A percentile compares a stretch with the other conserved stretches of the same genome.
Evolutionary conservation across 2,113 vertebrate species (phyloP).

Genomic region (Natator depressus): DNA sequence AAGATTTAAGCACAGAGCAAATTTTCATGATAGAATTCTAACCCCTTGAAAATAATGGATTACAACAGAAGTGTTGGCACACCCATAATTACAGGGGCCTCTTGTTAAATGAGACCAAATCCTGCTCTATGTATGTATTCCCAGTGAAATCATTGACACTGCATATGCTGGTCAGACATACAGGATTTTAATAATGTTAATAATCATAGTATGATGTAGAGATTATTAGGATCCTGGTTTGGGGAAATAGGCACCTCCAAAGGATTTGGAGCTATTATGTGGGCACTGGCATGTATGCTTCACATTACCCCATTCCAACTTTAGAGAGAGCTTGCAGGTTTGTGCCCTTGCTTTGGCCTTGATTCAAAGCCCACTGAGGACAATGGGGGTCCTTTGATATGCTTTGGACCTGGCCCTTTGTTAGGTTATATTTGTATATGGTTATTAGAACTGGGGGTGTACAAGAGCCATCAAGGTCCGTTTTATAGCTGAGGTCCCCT

Average conservation of each 20-base stretch:
- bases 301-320: not conserved
- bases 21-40: not conserved
- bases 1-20: not conserved
- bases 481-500: not conserved
- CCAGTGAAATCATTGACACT: not conserved
- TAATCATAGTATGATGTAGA: not conserved
- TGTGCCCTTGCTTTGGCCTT: not conserved
- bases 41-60: not conserved
- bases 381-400: not conserved
- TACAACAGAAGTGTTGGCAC: not conserved
- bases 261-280: not conserved
- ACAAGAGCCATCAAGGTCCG: not conserved
- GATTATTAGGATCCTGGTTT: not conserved
- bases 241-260: not conserved
- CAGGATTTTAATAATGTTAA: not conserved
- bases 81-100: not conserved
- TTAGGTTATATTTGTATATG: rapidly evolving
- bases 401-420: not conserved
- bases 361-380: not conserved
- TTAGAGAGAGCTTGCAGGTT: not conserved
- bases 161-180: rapidly evolving
- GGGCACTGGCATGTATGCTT: not conserved
- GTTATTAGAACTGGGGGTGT: rapidly evolving
- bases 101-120: not conserved
- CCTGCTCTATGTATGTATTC: not conserved